A percentile compares a stretch with the other conserved stretches of the same genome.
phyloP scores from a whole-genome alignment of 2,888 invertebrate genomes.

The Papilio protenor region DNA sequence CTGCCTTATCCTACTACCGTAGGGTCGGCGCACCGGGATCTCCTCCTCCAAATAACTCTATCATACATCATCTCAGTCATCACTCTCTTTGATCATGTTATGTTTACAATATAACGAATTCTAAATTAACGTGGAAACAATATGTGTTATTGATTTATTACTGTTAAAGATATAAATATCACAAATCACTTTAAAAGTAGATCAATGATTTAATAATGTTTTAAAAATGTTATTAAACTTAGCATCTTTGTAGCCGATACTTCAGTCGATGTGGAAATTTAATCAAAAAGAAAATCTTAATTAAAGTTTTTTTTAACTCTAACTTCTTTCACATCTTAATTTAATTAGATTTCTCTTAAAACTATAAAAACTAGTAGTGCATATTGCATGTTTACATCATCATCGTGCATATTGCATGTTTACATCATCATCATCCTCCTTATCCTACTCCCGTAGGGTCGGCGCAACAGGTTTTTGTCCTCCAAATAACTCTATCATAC shows the following conservation, averaged over 20 bases:
- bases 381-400: neutral
- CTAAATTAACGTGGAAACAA: too few species aligned
- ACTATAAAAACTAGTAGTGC: neutral
- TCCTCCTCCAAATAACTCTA: too few species aligned
- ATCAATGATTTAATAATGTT: neutral
- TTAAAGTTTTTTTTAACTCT: constrained; percentile 2
- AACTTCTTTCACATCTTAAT: neutral
- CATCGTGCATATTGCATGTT: neutral
- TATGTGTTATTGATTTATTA: neutral
- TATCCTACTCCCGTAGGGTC: too few species aligned
- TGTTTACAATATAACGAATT: too few species aligned
- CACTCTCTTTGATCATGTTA: too few species aligned
- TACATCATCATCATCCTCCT: too few species aligned
- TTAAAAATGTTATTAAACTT: neutral
- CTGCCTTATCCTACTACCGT: too few species aligned
- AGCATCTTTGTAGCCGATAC: neutral
- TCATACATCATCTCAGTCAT: too few species aligned
- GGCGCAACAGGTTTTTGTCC: too few species aligned
- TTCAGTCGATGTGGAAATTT: neutral
- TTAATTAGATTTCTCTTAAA: neutral
- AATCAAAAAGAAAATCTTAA: constrained; percentile 7
- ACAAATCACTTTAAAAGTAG: neutral
- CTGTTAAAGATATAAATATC: neutral
- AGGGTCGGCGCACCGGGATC: too few species aligned
- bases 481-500: too few species aligned